Base-by-base conservation (phyloP, 2,797 vertebrate species). In the Xenops minutus region DNA sequence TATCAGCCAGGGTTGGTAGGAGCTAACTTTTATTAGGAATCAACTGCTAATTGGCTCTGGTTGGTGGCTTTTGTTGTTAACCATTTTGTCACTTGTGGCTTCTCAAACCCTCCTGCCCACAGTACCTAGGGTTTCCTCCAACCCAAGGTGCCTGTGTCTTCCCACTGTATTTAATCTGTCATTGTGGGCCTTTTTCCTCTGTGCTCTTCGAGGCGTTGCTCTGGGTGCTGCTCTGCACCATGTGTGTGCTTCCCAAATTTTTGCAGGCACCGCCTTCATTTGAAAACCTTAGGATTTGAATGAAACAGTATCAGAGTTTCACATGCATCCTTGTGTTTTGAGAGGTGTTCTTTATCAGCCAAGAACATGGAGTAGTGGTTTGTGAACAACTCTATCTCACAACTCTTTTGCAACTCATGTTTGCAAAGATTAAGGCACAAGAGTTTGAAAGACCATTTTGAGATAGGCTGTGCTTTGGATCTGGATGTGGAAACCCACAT, bases 281-380 rank as follows among this genome's bases (percentile, higher is more conserved):
- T 74, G 85, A 67, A 75, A 77, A 72, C 72, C 8, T 4, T 27
- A 39, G 19, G 27, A 37, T 76, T 27, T 63, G n/a, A 39, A 24
- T 67, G 44, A 72, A 68, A 48, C 32, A 16, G 0, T 41, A 8
- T 55, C 49, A 49, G 55, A 30, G 22, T 82, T 89, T 66, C 49
- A 12, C 39, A 39, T 0, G 1, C 27, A 16, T 80, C 36, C 30
- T 32, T 75, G 14, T 61, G 39, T 72, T 88, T 80, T 46, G 43
- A 82, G 84, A 69, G 41, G 37, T 51, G n/a, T 64, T 58, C 41
- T 81, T 90, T 92, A 84, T 90, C 92, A 81, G 41, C 24, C 21
- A 43, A 36, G 54, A 72, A 17, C 49, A 62, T 39, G 58, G 37
- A 81, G 54, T 4, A 58, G 66, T 58, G n/a, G 41, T 61, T 41